Conservation (phyloP, 2,113 vertebrate genomes). For the Chaenocephalus aceratus region DNA sequence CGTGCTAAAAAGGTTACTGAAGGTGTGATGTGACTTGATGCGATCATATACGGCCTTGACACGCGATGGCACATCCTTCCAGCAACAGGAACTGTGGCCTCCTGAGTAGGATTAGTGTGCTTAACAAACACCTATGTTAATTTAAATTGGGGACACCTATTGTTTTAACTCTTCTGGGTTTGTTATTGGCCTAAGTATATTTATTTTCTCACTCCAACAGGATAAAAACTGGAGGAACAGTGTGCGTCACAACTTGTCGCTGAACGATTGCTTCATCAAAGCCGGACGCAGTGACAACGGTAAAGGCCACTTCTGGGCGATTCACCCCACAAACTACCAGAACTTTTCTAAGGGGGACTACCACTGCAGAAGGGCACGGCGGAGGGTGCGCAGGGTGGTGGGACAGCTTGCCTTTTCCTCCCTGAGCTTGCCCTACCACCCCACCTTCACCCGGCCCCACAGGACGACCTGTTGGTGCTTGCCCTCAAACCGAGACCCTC, state of each 20-base stretch:
- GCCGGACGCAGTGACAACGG: slow-evolving; percentile 88
- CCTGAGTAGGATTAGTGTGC: slow-evolving; percentile 55
- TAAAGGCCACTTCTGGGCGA: slow-evolving; percentile 89
- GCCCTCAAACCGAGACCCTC: slow-evolving; percentile 60
- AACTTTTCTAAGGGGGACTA: slow-evolving; percentile 89
- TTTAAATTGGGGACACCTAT: slow-evolving; percentile 27
- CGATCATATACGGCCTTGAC: slow-evolving; percentile 65
- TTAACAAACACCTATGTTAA: slow-evolving; percentile 40
- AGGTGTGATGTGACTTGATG: slow-evolving; percentile 57
- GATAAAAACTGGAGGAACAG: slow-evolving; percentile 92
- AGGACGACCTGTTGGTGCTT: slow-evolving; percentile 81
- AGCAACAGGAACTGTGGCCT: slow-evolving; percentile 60
- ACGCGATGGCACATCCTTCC: slow-evolving; percentile 46
- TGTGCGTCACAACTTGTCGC: slow-evolving; percentile 87
- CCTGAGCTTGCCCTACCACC: slow-evolving; percentile 58
- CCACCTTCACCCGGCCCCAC: slow-evolving; percentile 49
- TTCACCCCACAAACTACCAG: slow-evolving; percentile 86
- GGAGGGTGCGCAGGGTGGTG: slow-evolving; percentile 79
- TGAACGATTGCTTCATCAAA: slow-evolving; percentile 89
- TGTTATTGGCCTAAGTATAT: not conserved
- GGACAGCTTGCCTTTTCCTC: slow-evolving; percentile 70
- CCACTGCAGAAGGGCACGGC: slow-evolving; percentile 83
- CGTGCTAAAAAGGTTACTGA: slow-evolving; percentile 70
- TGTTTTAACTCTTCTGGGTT: slow-evolving; percentile 23
- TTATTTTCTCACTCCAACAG: slow-evolving; percentile 62